A percentile compares a stretch with the other conserved stretches of the same genome.
phyloP scores from a whole-genome alignment of 2,113 vertebrate genomes.

The Papio anubis region DNA sequence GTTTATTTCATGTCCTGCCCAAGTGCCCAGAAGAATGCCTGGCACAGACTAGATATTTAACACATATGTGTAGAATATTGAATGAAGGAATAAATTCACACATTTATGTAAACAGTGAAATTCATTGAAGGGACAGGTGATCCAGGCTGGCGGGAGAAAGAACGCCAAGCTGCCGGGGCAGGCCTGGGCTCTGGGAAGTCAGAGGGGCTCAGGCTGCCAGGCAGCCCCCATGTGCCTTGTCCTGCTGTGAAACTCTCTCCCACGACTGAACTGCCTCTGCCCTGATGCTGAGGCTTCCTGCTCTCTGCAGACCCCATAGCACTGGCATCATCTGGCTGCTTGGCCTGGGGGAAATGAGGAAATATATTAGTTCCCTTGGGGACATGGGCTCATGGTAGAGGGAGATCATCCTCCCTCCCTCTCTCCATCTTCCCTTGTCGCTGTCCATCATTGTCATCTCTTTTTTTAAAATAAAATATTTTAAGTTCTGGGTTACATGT shows the following conservation, averaged over 20 bases:
- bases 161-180: too few species aligned
- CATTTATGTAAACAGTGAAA: not conserved
- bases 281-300: conserved; percentile 61
- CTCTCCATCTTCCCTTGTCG: not conserved
- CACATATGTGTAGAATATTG: rapidly evolving
- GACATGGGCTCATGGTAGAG: conserved; percentile 46
- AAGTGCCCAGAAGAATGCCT: not conserved
- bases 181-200: not conserved
- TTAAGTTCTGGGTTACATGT: too few species aligned
- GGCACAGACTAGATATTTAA: not conserved
- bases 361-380: conserved; percentile 81
- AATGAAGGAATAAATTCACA: not conserved
- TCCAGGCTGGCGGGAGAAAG: not conserved
- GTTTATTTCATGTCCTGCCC: not conserved
- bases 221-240: too few species aligned
- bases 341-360: conserved; percentile 78
- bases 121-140: not conserved
- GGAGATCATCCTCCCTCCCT: conserved; percentile 34
- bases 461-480: too few species aligned
- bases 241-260: rapidly evolving
- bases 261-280: conserved; percentile 38
- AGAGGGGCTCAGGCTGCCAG: not conserved
- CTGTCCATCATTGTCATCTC: not conserved
- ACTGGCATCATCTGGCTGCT: conserved; percentile 72
- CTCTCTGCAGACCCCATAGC: conserved; percentile 63